These are phyloP conservation scores for Muscina levida DNA, from an alignment of 2,888 invertebrate genomes.

Conservation along the genomic window DNA sequence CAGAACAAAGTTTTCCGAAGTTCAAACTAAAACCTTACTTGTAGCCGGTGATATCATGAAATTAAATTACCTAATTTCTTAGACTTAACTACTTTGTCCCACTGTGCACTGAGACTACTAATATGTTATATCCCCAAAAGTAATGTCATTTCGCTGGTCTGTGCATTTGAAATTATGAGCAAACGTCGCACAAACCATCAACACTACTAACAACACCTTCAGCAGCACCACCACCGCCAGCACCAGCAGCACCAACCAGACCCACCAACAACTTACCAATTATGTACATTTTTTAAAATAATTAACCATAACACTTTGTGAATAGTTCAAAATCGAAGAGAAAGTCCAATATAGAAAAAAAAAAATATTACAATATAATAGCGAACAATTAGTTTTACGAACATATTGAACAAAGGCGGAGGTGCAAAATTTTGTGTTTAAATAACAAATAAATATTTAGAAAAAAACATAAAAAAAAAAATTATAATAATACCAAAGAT, in stretches of 20 bases:
- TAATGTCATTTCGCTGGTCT: neutral
- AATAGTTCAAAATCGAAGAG: conserved; percentile 5
- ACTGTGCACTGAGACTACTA: neutral
- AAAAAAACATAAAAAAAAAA: too few relatives aligned
- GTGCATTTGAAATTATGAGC: neutral
- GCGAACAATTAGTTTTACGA: conserved; percentile 13
- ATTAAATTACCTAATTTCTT: too few relatives aligned
- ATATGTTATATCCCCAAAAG: neutral
- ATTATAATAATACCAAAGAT: too few relatives aligned
- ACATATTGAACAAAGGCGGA: neutral
- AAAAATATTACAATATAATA: neutral
- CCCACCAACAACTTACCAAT: neutral
- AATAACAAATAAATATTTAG: too few relatives aligned
- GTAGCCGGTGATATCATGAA: too few relatives aligned
- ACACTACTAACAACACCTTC: too few relatives aligned
- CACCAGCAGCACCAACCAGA: too few relatives aligned
- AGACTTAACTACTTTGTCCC: neutral
- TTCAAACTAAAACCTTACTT: too few relatives aligned
- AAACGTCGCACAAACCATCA: too few relatives aligned
- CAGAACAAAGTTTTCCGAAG: too few relatives aligned
- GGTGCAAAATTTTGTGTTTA: neutral
- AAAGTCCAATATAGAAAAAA: conserved; percentile 4
- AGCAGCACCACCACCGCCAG: too few relatives aligned
- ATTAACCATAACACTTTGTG: conserved; percentile 37
- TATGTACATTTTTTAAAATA: conserved; percentile 35